Base-by-base conservation (phyloP, 1,140 invertebrate genomes). In the Sycophaga agraensis region DNA sequence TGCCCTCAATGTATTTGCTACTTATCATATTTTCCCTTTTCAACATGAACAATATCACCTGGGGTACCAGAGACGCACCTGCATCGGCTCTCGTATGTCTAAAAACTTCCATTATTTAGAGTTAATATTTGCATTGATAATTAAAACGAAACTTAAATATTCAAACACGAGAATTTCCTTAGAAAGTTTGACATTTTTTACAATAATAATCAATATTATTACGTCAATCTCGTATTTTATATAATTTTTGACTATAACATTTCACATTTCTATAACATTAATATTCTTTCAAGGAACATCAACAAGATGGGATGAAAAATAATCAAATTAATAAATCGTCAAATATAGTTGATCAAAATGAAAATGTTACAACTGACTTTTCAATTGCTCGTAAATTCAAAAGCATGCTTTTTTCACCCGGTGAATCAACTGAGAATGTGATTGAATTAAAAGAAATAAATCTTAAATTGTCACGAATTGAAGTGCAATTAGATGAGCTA, bases 1-100 rank as follows among this genome's bases (percentile, higher is more conserved):
- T 97, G 46, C 94, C 94, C 1, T 92, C 92, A 59, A 96, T 96
- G 93, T 97, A 96, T 71, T 87, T 96, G 84, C 80, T 97, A 59
- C 84, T 97, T 12, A 92, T 94, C 40, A 91, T 97, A 50, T 97
- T 94, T 71, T 93, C 93, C 0, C 80, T 96, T 0, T 94, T 93
- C 70, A 97, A 97, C 72, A 83, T 97, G 72, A 92, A 97, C 73
- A 90, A 91, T 66, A 90, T 96, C 1, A 88, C 87, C 0, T 97
- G 94, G 94, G 94, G 94, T 14, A 98, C 95, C 0, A 81, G 95
- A 57, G 94, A 97, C 75, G 17, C 26, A 4, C 4, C 11, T 31
- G 11, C 28, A 11, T 31, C 28, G 28, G 11, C 28, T 31, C 28
- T 6, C 4, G 28, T 31, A 31, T 31, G 11, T 31, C 28, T 11